Evolutionary conservation across 2,888 invertebrate species (phyloP).

Genomic region (Netelia fuscicornis): DNA sequence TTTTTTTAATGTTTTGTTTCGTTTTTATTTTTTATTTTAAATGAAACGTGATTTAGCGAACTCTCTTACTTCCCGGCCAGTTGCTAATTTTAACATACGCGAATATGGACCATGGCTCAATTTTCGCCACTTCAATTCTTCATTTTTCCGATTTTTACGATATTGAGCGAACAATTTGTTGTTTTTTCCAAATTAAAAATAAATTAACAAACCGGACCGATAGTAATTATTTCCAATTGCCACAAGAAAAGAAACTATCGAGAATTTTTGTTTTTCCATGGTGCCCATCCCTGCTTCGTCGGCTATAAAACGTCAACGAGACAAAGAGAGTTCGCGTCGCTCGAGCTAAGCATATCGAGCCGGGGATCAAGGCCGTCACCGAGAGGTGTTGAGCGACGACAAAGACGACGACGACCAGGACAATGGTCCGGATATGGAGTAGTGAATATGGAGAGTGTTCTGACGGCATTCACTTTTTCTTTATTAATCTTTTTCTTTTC

Average conservation of each 20-base stretch:
- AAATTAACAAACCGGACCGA: not conserved
- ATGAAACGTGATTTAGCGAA: not conserved
- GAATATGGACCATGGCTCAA: not conserved
- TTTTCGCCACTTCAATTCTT: not conserved
- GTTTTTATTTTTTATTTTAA: not conserved
- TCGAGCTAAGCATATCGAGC: slow-evolving; percentile 23
- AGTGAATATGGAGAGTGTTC: slow-evolving; percentile 45
- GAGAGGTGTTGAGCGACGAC: slow-evolving; percentile 23
- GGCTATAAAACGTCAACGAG: slow-evolving; percentile 29
- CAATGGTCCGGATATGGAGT: slow-evolving; percentile 65
- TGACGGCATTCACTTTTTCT: slow-evolving; percentile 8
- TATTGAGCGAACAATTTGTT: not conserved
- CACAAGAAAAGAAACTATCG: too few species aligned
- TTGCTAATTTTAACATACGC: slow-evolving; percentile 13
- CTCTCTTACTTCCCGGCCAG: slow-evolving; percentile 2
- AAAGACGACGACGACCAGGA: slow-evolving; percentile 34
- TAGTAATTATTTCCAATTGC: not conserved
- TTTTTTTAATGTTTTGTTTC: not conserved
- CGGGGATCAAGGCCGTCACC: slow-evolving; percentile 66
- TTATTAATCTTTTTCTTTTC: slow-evolving; percentile 4
- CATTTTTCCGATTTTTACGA: not conserved
- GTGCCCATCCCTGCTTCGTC: not conserved
- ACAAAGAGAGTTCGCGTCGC: slow-evolving; percentile 58
- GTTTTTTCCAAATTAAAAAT: not conserved
- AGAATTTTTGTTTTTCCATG: not conserved